Evolutionary conservation across 2,113 vertebrate genomes (phyloP), one percentile per base, ranked within the genome.

Genomic region (Anoplopoma fimbria): DNA sequence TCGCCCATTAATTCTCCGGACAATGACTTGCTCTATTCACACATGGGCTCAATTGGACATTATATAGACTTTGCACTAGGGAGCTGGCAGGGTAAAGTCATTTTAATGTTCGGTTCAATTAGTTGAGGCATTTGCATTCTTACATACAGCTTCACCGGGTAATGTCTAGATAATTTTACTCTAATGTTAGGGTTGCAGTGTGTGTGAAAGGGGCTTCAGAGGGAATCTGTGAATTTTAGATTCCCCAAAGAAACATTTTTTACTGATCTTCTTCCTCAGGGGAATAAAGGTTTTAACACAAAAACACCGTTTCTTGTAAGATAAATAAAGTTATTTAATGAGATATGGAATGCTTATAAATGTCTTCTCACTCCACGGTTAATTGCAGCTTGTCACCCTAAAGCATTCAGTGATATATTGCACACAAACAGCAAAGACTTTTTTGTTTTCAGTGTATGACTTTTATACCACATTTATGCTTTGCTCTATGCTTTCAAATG

Each of bases 241-340:
- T 38, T 69, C 65, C 61, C 49, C 17, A 36, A 65, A 33, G 14
- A 81, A 64, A 49, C 38, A 74, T 67, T 75, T 77, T 68, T 42
- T 63, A 69, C 82, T 45, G 6, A 69, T 84, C 51, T 42, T 67
- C 38, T 67, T 45, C 19, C 67, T 65, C 55, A 55, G 19, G 40
- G 25, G 45, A 63, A 27, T 27, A 29, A 29, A 53, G 9, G 47
- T 21, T 81, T 79, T 57, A 80, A 61, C 70, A 76, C 70, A 73
- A 91, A 83, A 89, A 77, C 42, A 76, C 31, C 31, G 67, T 81
- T 77, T 63, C 73, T 82, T 82, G 67, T 70, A 91, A 93, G 89
- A 93, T 92, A 93, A 89, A 94, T 94, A 94, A 90, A 93, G 91
- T 82, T 92, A 94, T 95, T 95, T 91, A 94, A 94, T 94, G 92